These are phyloP conservation scores for Pseudomyrmex concolor DNA, from an alignment of 1,140 invertebrate species.

Conservation along the genomic window DNA sequence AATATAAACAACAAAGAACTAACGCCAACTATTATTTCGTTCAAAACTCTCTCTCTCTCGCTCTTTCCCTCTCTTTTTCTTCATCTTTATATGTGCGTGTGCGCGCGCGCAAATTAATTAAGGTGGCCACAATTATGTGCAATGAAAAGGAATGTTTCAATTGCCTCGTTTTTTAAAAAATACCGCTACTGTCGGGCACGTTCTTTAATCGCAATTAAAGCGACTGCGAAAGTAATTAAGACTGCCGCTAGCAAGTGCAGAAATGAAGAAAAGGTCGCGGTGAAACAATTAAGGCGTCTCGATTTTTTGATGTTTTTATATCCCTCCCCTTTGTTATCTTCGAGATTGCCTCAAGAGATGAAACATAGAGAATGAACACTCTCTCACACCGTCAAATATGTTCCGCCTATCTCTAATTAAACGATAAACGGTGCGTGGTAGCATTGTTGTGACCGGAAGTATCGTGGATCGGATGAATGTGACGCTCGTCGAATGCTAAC, in stretches of 20 bases:
- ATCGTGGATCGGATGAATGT: constrained; percentile 61
- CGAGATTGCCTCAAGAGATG: constrained; percentile 41
- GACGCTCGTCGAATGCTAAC: too few relatives aligned
- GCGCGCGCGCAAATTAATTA: constrained; percentile 68
- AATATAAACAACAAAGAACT: constrained; percentile 20
- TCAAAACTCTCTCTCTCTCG: neutral
- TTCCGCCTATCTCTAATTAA: constrained; percentile 65
- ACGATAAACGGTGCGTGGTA: constrained; percentile 56
- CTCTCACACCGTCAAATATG: constrained; percentile 41
- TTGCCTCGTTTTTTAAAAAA: constrained; percentile 70
- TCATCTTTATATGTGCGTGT: too few relatives aligned
- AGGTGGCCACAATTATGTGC: constrained; percentile 69
- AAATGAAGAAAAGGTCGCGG: constrained; percentile 74
- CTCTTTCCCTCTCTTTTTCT: too few relatives aligned
- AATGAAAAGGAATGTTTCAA: constrained; percentile 75
- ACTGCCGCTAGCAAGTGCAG: constrained; percentile 66
- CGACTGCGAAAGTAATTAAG: constrained; percentile 76
- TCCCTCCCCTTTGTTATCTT: constrained; percentile 44
- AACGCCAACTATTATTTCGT: constrained; percentile 5
- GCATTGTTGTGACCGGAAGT: constrained; percentile 58
- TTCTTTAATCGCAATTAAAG: constrained; percentile 77
- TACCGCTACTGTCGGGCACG: constrained; percentile 62
- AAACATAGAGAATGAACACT: constrained; percentile 24
- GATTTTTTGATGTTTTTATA: constrained; percentile 74
- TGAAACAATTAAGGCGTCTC: constrained; percentile 76